phyloP scores from a whole-genome alignment of 2,888 invertebrate genomes.

The Sceliomorpha sp. region DNA sequence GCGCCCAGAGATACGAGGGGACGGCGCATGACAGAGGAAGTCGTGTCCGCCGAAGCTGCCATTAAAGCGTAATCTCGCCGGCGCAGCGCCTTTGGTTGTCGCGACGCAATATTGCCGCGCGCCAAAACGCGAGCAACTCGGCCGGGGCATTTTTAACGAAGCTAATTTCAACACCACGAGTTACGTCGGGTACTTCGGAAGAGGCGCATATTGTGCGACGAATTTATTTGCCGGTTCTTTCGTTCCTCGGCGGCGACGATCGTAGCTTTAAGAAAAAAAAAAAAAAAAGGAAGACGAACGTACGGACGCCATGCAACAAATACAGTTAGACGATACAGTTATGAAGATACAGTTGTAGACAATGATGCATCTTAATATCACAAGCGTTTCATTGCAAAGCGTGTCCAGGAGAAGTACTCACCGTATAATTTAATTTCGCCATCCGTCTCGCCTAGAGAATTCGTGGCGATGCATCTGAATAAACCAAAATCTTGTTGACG shows the following conservation, averaged over 20 bases:
- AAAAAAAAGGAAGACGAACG: too few species aligned
- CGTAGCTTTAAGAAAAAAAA: too few species aligned
- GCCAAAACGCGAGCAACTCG: not conserved
- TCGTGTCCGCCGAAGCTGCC: slow-evolving; percentile 24
- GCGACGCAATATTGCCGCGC: slow-evolving; percentile 18
- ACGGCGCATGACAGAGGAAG: slow-evolving; percentile 28
- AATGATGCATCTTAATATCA: slow-evolving; percentile 7
- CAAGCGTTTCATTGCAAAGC: slow-evolving; percentile 13
- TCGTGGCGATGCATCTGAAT: slow-evolving; percentile 81
- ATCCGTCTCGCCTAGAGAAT: slow-evolving; percentile 81
- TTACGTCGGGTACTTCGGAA: too few species aligned
- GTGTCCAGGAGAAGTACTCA: slow-evolving; percentile 67
- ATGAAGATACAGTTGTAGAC: slow-evolving; percentile 5
- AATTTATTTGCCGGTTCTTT: too few species aligned
- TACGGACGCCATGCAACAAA: too few species aligned
- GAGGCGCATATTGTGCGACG: too few species aligned
- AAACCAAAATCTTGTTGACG: slow-evolving; percentile 77
- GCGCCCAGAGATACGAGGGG: slow-evolving; percentile 53
- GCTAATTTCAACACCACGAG: too few species aligned
- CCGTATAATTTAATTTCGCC: slow-evolving; percentile 81
- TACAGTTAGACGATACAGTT: too few species aligned
- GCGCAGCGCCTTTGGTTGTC: slow-evolving; percentile 46
- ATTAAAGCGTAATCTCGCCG: slow-evolving; percentile 49
- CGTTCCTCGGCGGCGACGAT: too few species aligned
- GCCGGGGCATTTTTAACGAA: too few species aligned